These are phyloP conservation scores for Uria aalge DNA, from an alignment of 2,113 vertebrate genomes.

Conservation along the genomic window DNA sequence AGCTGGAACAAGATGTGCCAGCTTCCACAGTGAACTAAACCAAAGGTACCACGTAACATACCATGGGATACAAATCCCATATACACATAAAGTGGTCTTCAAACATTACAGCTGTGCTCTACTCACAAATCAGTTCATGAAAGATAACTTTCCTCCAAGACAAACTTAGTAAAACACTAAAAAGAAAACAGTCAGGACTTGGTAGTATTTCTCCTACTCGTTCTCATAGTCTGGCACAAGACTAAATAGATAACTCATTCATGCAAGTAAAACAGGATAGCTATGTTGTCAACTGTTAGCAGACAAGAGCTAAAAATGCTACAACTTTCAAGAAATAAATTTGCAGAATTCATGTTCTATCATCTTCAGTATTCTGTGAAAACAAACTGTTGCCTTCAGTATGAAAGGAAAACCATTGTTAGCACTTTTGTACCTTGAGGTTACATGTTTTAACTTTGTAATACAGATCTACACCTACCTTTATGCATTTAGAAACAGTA, in stretches of 20 bases:
- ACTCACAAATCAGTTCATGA: not conserved
- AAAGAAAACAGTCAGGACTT: not conserved
- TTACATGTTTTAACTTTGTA: slow-evolving; percentile 5
- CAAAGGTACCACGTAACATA: not conserved
- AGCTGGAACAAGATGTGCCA: slow-evolving; percentile 18
- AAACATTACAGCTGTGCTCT: not conserved
- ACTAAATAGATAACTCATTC: not conserved
- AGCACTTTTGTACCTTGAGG: not conserved
- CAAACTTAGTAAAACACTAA: not conserved
- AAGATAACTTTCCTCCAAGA: not conserved
- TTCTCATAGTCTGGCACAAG: not conserved
- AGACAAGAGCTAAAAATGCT: not conserved
- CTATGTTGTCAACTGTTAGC: not conserved
- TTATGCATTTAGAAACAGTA: slow-evolving; percentile 36
- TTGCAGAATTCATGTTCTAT: not conserved
- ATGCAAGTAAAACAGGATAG: not conserved
- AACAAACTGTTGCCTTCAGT: not conserved
- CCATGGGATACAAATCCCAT: not conserved
- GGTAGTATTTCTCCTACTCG: not conserved
- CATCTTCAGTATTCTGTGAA: slow-evolving; percentile 28
- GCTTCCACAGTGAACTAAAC: not conserved
- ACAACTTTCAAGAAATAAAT: not conserved
- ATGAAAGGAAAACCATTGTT: slow-evolving; percentile 8
- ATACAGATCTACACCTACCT: slow-evolving; percentile 50
- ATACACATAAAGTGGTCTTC: not conserved